Base-by-base conservation (phyloP, 2,888 invertebrate genomes). In the Eupelmus urozonus region DNA sequence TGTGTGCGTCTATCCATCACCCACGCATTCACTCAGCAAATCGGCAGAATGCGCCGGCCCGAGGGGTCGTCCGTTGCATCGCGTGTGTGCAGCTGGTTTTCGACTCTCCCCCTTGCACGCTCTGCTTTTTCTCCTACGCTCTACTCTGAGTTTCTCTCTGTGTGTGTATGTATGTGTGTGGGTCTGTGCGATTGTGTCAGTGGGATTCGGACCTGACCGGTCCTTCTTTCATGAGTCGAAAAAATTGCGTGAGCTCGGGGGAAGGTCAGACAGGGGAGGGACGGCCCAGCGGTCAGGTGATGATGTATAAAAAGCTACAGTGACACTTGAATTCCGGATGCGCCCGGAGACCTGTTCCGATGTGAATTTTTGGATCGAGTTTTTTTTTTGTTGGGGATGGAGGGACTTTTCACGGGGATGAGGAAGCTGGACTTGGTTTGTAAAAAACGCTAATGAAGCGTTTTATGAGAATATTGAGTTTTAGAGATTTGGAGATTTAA, bases 1-100 rank as follows among this genome's bases (percentile, higher is more conserved):
- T 57, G 69, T 53, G 5, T 27, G 16, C n/a, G 84, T 86, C 87
- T 85, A 89, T 89, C 88, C 87, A 89, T 88, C 89, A 88, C 88
- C 88, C 87, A 86, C 84, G 83, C 83, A 81, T 83, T 83, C 82
- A 82, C 53, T 73, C 55, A 76, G 11, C 72, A 74, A 81, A 81
- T 79, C 78, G 79, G 63, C 53, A 53, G 53, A 40, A 34, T 42
- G 53, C 40, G 57, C 67, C 18, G n/a, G 79, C 75, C 63, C 60
- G 76, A 79, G 78, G 82, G 81, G 72, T 74, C 57, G 34, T 4
- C n/a, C 59, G 70, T 55, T 76, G 71, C 71, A 71, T 63, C 63
- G 67, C 69, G 53, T 57, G 69, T 69, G 76, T 71, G 76, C 71
- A 76, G 76, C 76, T 76, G 71, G 69, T 57, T 57, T 60, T 71